Conservation (phyloP, 1,140 invertebrate species). For the Drosophila orosa region DNA sequence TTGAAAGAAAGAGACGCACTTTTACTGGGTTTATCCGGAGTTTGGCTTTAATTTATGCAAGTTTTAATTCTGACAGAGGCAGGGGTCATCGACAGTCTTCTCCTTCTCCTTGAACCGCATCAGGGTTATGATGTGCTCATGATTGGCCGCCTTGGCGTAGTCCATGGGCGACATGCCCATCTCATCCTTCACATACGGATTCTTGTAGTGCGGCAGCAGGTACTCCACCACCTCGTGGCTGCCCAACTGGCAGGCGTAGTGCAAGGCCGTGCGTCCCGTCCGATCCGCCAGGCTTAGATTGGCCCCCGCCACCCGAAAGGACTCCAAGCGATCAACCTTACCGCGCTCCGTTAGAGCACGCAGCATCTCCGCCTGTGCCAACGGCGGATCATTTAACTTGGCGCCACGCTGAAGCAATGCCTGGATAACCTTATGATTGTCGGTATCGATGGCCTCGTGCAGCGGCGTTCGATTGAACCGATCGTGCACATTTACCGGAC, state of each 20-base stretch:
- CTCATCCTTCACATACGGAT: conserved; percentile 81
- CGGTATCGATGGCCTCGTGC: conserved; percentile 87
- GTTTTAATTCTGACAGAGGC: conserved; percentile 1
- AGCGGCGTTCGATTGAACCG: conserved; percentile 87
- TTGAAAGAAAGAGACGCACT: conserved; percentile 44
- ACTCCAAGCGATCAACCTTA: conserved; percentile 86
- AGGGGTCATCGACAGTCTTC: conserved; percentile 2
- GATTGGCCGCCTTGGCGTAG: conserved; percentile 82
- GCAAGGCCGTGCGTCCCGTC: conserved; percentile 87
- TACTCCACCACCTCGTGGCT: conserved; percentile 80
- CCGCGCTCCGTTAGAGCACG: conserved; percentile 86
- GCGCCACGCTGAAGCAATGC: conserved; percentile 87
- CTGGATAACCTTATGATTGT: conserved; percentile 87
- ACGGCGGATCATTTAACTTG: conserved; percentile 85
- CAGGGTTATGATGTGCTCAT: conserved; percentile 41
- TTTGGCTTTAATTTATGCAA: background rate
- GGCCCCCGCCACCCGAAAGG: conserved; percentile 87
- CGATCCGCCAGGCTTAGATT: conserved; percentile 86
- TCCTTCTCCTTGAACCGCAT: conserved; percentile 42
- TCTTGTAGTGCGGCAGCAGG: conserved; percentile 83
- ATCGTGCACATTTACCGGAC: conserved; percentile 89
- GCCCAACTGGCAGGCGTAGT: conserved; percentile 86
- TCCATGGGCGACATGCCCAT: conserved; percentile 85
- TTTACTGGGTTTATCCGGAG: conserved; percentile 2
- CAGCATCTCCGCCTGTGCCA: conserved; percentile 86